Evolutionary conservation across 2,797 vertebrate species (phyloP).

Genomic region (Ctenochaetus hawaiiensis): DNA sequence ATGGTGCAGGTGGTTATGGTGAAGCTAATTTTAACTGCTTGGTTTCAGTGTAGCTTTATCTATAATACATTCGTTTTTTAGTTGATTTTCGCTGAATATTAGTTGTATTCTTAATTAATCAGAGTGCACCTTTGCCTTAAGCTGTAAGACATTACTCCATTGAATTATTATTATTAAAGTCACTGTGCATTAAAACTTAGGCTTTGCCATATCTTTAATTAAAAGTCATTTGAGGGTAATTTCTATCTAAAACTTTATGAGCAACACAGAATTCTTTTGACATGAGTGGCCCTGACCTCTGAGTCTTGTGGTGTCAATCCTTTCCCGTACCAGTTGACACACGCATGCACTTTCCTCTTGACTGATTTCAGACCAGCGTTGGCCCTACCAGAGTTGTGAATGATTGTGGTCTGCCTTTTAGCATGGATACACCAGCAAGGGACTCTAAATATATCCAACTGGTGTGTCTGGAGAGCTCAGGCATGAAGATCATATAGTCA

Average conservation of each 20-base stretch:
- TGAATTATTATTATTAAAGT: neutral
- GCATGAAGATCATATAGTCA: conserved; percentile 75
- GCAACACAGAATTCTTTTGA: neutral
- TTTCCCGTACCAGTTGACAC: conserved; percentile 45
- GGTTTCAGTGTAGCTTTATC: neutral
- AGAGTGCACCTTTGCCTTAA: too few species aligned
- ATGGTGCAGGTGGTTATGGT: neutral
- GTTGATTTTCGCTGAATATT: neutral
- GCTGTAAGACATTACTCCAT: too few species aligned
- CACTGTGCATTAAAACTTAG: neutral
- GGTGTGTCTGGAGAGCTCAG: conserved; percentile 73
- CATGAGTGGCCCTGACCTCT: conserved; percentile 28
- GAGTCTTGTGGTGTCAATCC: conserved; percentile 56
- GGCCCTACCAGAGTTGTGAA: conserved; percentile 64
- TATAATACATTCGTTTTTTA: neutral
- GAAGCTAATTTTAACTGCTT: neutral
- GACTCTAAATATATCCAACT: conserved; percentile 83
- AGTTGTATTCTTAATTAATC: too few species aligned
- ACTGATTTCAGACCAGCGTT: conserved; percentile 66
- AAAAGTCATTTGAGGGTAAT: neutral
- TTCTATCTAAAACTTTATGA: neutral
- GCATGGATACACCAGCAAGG: conserved; percentile 80
- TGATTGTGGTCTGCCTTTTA: conserved; percentile 77
- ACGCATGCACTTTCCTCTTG: conserved; percentile 26
- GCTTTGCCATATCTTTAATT: neutral